Conservation (phyloP, 1,140 invertebrate genomes). For the Anastatus disparis region DNA sequence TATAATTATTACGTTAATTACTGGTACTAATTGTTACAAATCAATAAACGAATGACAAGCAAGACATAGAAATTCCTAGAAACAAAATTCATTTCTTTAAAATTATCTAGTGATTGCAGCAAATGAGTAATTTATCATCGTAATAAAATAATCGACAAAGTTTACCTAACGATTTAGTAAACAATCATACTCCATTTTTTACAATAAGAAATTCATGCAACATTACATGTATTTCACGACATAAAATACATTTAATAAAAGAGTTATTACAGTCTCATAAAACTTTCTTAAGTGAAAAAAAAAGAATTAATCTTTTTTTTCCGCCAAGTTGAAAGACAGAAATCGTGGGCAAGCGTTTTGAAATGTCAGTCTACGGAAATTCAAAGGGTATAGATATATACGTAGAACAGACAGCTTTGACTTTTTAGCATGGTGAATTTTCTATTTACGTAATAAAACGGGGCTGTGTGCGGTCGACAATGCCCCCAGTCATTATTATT, state of each 20-base stretch:
- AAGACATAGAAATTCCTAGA: too few relatives aligned
- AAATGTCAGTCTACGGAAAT: slow-evolving; percentile 25
- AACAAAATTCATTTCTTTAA: too few relatives aligned
- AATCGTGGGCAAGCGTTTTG: background rate
- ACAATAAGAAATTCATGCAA: background rate
- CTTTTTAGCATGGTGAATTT: slow-evolving; percentile 5
- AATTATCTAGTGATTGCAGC: too few relatives aligned
- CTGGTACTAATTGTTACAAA: too few relatives aligned
- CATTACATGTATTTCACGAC: background rate
- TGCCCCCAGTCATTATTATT: slow-evolving; percentile 17
- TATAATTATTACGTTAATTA: too few relatives aligned
- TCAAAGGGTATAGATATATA: too few relatives aligned
- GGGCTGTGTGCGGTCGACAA: background rate
- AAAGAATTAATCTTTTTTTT: too few relatives aligned
- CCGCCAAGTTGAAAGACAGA: too few relatives aligned
- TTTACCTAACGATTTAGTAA: background rate
- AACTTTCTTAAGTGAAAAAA: too few relatives aligned
- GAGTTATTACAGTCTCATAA: background rate
- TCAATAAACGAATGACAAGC: too few relatives aligned
- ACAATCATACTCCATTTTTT: background rate
- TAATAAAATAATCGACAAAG: background rate
- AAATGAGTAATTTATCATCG: too few relatives aligned
- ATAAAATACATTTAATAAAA: background rate
- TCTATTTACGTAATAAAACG: slow-evolving; percentile 27
- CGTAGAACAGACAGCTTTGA: background rate